Percentiles rank a stretch among this genome's conserved stretches.
These are phyloP conservation scores for Desoria tigrina DNA, from an alignment of 2,888 invertebrate species.

Conservation along the genomic window DNA sequence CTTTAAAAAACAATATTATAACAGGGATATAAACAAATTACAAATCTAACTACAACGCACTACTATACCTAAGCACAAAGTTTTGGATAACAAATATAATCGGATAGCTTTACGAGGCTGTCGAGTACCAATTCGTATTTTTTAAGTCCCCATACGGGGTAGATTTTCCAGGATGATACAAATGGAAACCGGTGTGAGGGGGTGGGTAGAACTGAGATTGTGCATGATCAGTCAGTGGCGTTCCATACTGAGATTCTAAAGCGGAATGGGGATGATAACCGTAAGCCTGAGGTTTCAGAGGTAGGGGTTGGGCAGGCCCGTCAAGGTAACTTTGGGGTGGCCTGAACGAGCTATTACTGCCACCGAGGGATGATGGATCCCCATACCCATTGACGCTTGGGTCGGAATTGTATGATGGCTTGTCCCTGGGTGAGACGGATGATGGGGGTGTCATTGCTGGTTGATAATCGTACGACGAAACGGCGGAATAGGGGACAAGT, in stretches of 20 bases:
- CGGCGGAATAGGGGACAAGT: constrained; percentile 47
- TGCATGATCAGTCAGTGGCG: constrained; percentile 62
- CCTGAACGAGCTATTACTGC: constrained; percentile 61
- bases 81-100: too few relatives aligned
- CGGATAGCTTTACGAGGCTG: constrained; percentile 67
- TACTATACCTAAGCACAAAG: too few relatives aligned
- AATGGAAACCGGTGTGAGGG: constrained; percentile 76
- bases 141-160: constrained; percentile 56
- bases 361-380: constrained; percentile 31
- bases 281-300: constrained; percentile 87
- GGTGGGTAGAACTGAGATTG: constrained; percentile 83
- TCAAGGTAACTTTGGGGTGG: constrained; percentile 62
- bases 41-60: too few relatives aligned
- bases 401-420: constrained; percentile 66
- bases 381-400: constrained; percentile 54
- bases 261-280: constrained; percentile 61
- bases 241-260: constrained; percentile 65
- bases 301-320: constrained; percentile 68
- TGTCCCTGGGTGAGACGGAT: constrained; percentile 92
- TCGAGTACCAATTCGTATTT: constrained; percentile 73
- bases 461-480: constrained; percentile 61
- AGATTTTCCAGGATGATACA: constrained; percentile 76
- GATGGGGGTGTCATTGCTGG: constrained; percentile 95
- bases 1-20: too few relatives aligned
- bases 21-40: too few relatives aligned